Percentiles rank a stretch among this genome's conserved stretches.
Conservation (phyloP, 2,797 vertebrate species). For the Premnoplex brunnescens region DNA sequence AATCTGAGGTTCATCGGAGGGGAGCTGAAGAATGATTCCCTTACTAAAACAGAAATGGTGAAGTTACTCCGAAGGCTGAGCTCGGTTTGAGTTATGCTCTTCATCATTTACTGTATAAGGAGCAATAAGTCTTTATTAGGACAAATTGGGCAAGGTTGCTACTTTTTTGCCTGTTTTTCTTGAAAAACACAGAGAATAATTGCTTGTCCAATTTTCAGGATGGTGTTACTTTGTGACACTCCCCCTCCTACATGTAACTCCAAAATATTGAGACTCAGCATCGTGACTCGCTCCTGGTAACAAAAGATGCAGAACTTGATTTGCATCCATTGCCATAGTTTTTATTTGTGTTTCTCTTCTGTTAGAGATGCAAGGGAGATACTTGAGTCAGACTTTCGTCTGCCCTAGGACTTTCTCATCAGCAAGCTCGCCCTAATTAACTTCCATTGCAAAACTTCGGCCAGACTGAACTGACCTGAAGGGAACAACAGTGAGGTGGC, state of each 20-base stretch:
- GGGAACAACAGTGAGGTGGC: rapidly evolving
- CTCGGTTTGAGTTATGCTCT: background rate
- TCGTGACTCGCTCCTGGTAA: background rate
- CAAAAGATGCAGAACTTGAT: background rate
- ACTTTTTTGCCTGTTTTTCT: background rate
- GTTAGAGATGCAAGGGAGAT: background rate
- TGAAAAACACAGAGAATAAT: background rate
- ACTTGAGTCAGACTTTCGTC: background rate
- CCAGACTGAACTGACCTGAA: background rate
- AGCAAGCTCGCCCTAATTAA: background rate
- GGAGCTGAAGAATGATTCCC: background rate
- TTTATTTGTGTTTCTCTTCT: background rate
- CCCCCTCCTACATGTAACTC: background rate
- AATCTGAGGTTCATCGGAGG: background rate
- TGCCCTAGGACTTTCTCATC: background rate
- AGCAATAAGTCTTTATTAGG: background rate
- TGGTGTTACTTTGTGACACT: background rate
- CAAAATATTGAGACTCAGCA: background rate
- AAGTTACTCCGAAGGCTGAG: background rate
- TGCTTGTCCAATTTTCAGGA: background rate
- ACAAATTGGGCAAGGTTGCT: background rate
- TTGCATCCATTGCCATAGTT: background rate
- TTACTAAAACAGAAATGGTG: background rate
- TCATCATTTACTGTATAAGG: background rate
- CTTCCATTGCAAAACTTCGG: background rate